Conservation (phyloP, 2,797 vertebrate species). For the Acanthiza pusilla region DNA sequence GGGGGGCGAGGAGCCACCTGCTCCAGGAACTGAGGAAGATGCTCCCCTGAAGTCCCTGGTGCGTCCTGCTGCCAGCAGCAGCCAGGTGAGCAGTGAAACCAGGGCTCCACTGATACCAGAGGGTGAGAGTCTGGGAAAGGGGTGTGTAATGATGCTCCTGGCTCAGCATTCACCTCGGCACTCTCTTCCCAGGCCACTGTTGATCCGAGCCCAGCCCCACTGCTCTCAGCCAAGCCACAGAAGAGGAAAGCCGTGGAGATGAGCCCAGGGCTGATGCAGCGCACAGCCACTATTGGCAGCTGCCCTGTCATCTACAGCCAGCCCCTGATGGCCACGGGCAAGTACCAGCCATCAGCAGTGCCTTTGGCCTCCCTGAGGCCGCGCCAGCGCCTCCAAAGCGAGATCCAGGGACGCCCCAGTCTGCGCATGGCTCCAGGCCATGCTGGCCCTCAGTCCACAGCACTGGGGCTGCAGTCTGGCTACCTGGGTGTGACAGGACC, state of each 20-base stretch:
- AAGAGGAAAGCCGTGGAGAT: conserved; percentile 85
- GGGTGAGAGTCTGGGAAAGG: neutral
- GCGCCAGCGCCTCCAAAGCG: neutral
- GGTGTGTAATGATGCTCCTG: neutral
- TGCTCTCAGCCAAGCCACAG: conserved; percentile 72
- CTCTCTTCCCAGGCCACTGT: neutral
- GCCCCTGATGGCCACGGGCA: conserved; percentile 76
- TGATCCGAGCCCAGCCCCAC: conserved; percentile 67
- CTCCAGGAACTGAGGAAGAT: conserved; percentile 93
- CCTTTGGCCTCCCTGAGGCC: neutral
- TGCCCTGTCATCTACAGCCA: conserved; percentile 92
- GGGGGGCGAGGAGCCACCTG: conserved; percentile 90
- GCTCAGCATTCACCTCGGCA: rapidly evolving
- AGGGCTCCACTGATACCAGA: neutral
- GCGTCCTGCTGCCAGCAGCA: conserved; percentile 53
- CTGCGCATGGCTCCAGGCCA: neutral
- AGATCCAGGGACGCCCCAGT: neutral
- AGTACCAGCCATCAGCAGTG: neutral
- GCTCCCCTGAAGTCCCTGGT: conserved; percentile 73
- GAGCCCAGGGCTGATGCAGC: conserved; percentile 74
- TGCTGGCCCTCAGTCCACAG: conserved; percentile 52
- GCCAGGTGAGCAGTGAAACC: conserved; percentile 73
- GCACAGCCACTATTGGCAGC: conserved; percentile 89
- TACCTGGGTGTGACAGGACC: conserved; percentile 82
- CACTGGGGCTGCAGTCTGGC: conserved; percentile 58